Percentiles rank a stretch among this genome's conserved stretches.
phyloP scores from a whole-genome alignment of 2,888 invertebrate species.

The Neria commutata region DNA sequence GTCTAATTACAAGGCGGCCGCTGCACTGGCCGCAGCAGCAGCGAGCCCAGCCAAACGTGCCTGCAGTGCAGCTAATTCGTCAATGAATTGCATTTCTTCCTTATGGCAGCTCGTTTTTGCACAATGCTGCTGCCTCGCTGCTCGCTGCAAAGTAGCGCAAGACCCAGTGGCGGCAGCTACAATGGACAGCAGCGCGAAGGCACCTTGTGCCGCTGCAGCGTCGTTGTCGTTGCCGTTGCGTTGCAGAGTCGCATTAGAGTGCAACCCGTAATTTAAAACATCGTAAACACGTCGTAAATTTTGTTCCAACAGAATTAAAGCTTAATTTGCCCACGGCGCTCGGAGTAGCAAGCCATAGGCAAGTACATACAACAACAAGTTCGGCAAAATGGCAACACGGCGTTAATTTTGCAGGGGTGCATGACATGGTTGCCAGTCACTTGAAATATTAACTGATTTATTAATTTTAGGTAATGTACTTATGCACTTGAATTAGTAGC shows the following conservation, averaged over 20 bases:
- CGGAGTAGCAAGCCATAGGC: too few relatives aligned
- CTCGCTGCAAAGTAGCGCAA: neutral
- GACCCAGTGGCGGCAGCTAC: neutral
- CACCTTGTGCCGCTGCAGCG: neutral
- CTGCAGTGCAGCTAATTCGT: neutral
- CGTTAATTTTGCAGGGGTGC: too few relatives aligned
- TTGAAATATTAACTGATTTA: too few relatives aligned
- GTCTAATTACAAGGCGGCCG: neutral
- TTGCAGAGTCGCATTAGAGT: slow-evolving; percentile 45
- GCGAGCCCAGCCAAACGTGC: neutral
- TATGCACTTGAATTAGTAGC: too few relatives aligned
- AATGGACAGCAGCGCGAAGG: neutral
- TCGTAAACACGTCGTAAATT: slow-evolving; percentile 58
- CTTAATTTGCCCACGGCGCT: too few relatives aligned
- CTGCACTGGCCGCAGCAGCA: neutral
- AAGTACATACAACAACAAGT: too few relatives aligned
- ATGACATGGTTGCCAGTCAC: too few relatives aligned
- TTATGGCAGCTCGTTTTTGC: neutral
- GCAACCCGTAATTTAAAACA: slow-evolving; percentile 51
- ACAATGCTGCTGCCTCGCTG: neutral
- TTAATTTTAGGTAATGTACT: too few relatives aligned
- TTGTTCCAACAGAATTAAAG: slow-evolving; percentile 46
- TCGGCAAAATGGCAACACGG: too few relatives aligned
- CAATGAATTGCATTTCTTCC: neutral
- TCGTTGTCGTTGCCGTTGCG: slow-evolving; percentile 30